Evolutionary conservation across 2,113 vertebrate genomes (phyloP).

Genomic region (Chamaetylas fuelleborni): DNA sequence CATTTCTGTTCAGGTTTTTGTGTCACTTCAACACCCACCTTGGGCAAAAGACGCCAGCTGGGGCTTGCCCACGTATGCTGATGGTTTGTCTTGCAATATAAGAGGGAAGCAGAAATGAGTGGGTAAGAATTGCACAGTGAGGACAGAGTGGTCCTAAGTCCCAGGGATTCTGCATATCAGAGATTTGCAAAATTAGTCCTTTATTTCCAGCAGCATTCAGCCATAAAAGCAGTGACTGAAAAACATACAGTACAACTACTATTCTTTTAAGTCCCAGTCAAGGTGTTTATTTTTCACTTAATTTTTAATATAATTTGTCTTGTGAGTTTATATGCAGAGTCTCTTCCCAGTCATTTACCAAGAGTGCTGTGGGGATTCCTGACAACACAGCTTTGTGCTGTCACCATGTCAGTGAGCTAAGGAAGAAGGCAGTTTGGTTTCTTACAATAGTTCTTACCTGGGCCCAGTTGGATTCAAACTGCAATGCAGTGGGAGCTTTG

Average conservation of each 20-base stretch:
- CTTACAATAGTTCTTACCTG: not conserved
- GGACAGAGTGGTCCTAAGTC: not conserved
- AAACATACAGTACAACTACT: not conserved
- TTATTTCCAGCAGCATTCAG: not conserved
- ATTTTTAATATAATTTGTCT: slow-evolving; percentile 41
- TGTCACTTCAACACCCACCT: not conserved
- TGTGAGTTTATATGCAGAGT: not conserved
- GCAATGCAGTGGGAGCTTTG: not conserved
- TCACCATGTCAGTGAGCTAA: not conserved
- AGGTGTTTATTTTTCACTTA: slow-evolving; percentile 32
- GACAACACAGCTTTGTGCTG: not conserved
- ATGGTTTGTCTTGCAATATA: not conserved
- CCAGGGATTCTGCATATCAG: not conserved
- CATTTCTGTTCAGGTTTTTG: not conserved
- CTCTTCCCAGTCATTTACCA: not conserved
- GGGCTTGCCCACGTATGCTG: not conserved
- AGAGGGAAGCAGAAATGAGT: not conserved
- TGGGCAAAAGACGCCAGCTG: not conserved
- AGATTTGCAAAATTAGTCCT: not conserved
- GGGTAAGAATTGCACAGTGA: not conserved
- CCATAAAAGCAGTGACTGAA: not conserved
- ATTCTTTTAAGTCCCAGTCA: not conserved
- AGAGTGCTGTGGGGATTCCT: not conserved
- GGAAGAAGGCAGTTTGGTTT: not conserved
- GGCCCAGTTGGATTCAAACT: slow-evolving; percentile 4